A percentile compares a stretch with the other conserved stretches of the same genome.
Conservation (phyloP, 2,797 vertebrate genomes). For the Rhinichthys osculus region DNA sequence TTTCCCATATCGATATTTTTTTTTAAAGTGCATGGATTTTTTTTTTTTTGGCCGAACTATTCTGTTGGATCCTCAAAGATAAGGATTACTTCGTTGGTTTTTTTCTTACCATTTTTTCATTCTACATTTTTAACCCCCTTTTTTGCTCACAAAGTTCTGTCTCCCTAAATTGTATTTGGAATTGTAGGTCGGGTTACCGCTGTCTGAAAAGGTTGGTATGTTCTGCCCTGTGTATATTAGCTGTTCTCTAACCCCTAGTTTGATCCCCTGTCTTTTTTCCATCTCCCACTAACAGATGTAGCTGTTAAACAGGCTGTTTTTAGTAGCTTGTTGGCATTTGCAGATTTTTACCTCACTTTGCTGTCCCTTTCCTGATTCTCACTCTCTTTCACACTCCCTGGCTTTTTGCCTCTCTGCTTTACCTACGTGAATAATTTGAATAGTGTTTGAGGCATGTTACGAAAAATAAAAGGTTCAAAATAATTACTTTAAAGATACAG, state of each 20-base stretch:
- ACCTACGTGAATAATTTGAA: slow-evolving; percentile 51
- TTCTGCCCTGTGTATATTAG: slow-evolving; percentile 99
- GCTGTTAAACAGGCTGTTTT: slow-evolving; percentile 83
- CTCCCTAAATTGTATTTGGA: slow-evolving; percentile 99
- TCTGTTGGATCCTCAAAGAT: slow-evolving; percentile 61
- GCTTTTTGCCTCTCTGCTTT: slow-evolving; percentile 66
- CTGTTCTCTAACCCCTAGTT: slow-evolving; percentile 96
- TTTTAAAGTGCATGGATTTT: slow-evolving; percentile 42
- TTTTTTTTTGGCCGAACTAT: slow-evolving; percentile 59
- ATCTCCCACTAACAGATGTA: slow-evolving; percentile 93
- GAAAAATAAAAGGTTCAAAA: slow-evolving; percentile 36
- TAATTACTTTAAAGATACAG: slow-evolving; percentile 36
- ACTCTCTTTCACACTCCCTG: slow-evolving; percentile 70
- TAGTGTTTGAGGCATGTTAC: slow-evolving; percentile 47
- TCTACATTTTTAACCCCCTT: slow-evolving; percentile 60
- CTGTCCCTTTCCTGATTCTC: slow-evolving; percentile 68
- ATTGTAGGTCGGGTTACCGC: slow-evolving; percentile 99
- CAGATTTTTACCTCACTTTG: slow-evolving; percentile 77
- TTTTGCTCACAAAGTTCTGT: slow-evolving; percentile 97
- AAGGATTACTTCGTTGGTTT: slow-evolving; percentile 76
- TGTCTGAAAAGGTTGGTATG: slow-evolving; percentile 99
- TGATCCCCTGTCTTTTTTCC: slow-evolving; percentile 84
- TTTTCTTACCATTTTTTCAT: slow-evolving; percentile 71
- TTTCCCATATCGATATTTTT: slow-evolving; percentile 32
- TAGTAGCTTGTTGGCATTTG: slow-evolving; percentile 81